Conservation (phyloP, 2,797 vertebrate genomes). For the Malurus splendens region DNA sequence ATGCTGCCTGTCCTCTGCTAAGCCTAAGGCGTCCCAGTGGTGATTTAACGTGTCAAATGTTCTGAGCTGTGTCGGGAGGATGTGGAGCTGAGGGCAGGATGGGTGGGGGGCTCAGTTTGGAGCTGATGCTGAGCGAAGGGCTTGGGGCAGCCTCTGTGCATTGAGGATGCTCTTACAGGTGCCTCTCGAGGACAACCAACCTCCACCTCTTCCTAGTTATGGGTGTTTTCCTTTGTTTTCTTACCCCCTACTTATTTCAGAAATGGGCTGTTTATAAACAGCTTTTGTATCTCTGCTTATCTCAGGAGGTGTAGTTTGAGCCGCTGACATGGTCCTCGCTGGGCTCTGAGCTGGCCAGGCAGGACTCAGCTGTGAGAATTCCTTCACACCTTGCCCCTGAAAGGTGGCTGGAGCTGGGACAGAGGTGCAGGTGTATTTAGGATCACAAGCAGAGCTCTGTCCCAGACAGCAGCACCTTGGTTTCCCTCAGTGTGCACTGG, state of each 20-base stretch:
- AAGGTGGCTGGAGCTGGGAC: not conserved
- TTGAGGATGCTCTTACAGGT: not conserved
- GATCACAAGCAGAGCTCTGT: not conserved
- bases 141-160: not conserved
- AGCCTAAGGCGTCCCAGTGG: not conserved
- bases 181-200: accelerated
- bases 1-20: not conserved
- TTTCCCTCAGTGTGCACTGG: not conserved
- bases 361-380: accelerated
- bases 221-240: not conserved
- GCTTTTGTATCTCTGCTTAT: not conserved
- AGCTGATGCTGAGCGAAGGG: not conserved
- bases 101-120: accelerated
- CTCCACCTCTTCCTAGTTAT: not conserved
- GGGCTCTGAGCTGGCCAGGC: not conserved
- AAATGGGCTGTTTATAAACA: not conserved
- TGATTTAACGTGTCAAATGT: accelerated
- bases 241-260: not conserved
- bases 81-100: accelerated
- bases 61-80: not conserved
- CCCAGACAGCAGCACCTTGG: not conserved
- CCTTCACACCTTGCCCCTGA: not conserved
- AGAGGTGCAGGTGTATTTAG: not conserved
- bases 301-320: not conserved
- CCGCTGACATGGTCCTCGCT: accelerated